phyloP scores from a whole-genome alignment of 30 jellyfish, hydroid and myxozoan species.

The Chironex yamaguchii region DNA sequence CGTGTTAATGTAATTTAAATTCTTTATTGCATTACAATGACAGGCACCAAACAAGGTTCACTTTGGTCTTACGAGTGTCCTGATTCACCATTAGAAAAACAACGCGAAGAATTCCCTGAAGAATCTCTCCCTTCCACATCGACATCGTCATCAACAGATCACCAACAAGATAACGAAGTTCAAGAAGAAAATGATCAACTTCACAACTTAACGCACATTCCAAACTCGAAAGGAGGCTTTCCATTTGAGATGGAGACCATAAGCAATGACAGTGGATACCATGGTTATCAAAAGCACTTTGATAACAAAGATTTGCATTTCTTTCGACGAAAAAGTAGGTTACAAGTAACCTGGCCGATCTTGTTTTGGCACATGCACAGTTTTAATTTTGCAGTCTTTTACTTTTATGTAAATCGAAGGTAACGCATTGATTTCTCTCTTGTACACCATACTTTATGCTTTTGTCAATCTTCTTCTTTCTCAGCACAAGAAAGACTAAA shows the following conservation, averaged over 20 bases:
- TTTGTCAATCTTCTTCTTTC: no score
- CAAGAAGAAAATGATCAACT: background rate
- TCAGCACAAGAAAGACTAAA: no score
- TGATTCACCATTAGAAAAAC: background rate
- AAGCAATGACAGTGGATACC: conserved; percentile 95
- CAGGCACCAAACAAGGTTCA: background rate
- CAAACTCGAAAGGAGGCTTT: background rate
- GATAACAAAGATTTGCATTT: background rate
- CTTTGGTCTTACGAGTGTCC: background rate
- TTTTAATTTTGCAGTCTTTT: no score
- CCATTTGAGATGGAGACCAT: conserved; percentile 79
- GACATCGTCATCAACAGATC: background rate
- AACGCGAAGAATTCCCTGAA: background rate
- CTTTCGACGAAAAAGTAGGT: background rate
- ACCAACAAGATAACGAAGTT: background rate
- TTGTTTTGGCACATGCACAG: no score
- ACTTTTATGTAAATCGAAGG: no score
- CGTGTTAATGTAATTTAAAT: no score
- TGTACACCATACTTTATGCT: no score
- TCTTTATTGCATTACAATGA: background rate
- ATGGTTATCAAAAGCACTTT: conserved; percentile 74
- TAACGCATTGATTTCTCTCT: no score
- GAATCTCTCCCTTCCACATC: background rate
- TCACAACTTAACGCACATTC: background rate
- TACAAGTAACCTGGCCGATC: no score